phyloP scores from a whole-genome alignment of 2,888 invertebrate species.

The Pachliopta kotzebuea region DNA sequence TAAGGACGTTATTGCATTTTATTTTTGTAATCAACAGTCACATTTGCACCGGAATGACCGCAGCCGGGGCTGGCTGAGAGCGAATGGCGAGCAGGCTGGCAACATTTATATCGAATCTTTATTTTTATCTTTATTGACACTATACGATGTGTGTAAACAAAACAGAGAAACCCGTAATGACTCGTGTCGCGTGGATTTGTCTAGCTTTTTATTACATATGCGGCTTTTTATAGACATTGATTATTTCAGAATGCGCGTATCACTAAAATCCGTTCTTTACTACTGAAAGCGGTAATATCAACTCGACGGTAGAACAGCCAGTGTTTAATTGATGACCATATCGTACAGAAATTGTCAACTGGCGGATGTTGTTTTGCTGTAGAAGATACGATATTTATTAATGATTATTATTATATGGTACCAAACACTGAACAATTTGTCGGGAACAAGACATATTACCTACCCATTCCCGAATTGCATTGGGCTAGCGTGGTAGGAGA shows the following conservation, averaged over 20 bases:
- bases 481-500: too few relatives aligned
- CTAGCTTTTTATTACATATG: conserved; percentile 47
- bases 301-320: not conserved
- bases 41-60: conserved; percentile 21
- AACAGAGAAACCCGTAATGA: conserved; percentile 38
- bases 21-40: conserved; percentile 16
- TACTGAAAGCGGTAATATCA: conserved; percentile 14
- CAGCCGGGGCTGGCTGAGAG: conserved; percentile 13
- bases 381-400: not conserved
- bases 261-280: conserved; percentile 21
- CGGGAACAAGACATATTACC: too few relatives aligned
- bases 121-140: conserved; percentile 62
- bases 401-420: too few relatives aligned
- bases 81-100: conserved; percentile 35
- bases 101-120: conserved; percentile 66
- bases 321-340: not conserved
- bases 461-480: too few relatives aligned
- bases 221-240: conserved; percentile 39
- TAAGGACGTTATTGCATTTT: conserved; percentile 14
- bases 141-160: conserved; percentile 49
- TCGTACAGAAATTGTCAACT: not conserved
- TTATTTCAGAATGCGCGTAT: conserved; percentile 26
- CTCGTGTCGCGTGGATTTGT: conserved; percentile 16
- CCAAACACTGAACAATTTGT: too few relatives aligned
- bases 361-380: not conserved